Evolutionary conservation across 2,113 vertebrate species (phyloP), one percentile per base, ranked within the genome.

Genomic region (Vidua chalybeata): DNA sequence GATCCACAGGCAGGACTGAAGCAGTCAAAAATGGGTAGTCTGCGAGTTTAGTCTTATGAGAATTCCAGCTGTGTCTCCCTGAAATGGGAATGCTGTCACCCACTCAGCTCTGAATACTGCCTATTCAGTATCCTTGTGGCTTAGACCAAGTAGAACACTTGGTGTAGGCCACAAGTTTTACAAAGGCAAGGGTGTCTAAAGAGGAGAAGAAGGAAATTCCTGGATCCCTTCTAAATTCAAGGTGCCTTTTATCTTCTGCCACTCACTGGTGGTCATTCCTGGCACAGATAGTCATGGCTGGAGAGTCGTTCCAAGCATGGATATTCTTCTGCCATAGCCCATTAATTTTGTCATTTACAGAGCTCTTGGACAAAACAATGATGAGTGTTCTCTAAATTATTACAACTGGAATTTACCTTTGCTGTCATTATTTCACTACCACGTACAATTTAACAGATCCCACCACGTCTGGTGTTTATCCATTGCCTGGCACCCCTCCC

Each of bases 391-490:
- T 77, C 61, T 52, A 59, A 89, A 72, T 82, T 39, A 73, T 15
- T 17, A 5, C 2, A 10, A 16, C 71, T 75, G 52, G 56, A 52
- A 52, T 80, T 91, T 30, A 13, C 27, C 89, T 78, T 9, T 14
- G 5, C 41, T 67, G 7, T 19, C 35, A 24, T 72, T 41, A 52
- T 55, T 80, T 67, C 39, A 24, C 11, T 23, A 2, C 30, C 33
- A 21, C 0, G 0, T 11, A 27, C 49, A 13, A 1, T 75, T n/a
- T 3, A 51, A 30, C 19, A 8, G 18, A n/a, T 11, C 10, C 9
- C 21, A 49, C 35, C 71, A 19, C 0, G 0, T 67, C 51, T 19
- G 2, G 37, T 46, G 52, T 64, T 51, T 24, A 31, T 55, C 30
- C 7, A 15, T 45, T 76, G 73, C 56, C 56, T 85, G 71, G 45